These are phyloP conservation scores for Pseudochirops corinnae DNA, from an alignment of 2,797 vertebrate genomes.

Conservation along the genomic window DNA sequence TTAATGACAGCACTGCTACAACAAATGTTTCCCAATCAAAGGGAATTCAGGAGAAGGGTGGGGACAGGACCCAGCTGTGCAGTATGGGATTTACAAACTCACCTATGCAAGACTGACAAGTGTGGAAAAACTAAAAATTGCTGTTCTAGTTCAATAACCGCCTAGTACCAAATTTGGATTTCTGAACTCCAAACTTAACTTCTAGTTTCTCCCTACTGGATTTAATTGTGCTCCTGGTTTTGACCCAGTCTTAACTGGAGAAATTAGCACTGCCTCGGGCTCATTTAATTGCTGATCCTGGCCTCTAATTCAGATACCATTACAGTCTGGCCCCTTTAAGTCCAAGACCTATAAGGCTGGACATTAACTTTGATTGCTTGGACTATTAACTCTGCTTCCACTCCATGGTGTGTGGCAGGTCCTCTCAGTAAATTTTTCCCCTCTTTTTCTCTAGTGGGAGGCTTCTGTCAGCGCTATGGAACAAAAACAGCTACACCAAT, in stretches of 20 bases:
- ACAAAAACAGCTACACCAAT: neutral
- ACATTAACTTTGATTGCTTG: neutral
- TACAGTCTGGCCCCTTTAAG: neutral
- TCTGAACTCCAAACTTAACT: neutral
- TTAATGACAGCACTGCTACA: neutral
- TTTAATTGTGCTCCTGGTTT: neutral
- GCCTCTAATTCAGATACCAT: neutral
- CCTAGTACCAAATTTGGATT: neutral
- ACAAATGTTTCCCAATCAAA: neutral
- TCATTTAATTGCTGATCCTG: neutral
- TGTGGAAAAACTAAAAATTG: neutral
- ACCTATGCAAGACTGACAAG: neutral
- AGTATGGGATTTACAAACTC: neutral
- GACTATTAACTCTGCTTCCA: neutral
- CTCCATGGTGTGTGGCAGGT: neutral
- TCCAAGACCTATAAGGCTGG: neutral
- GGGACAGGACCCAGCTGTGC: too few relatives aligned
- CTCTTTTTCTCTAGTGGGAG: neutral
- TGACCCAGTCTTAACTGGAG: neutral
- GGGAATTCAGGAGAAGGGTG: neutral
- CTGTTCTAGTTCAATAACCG: neutral
- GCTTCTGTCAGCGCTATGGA: neutral
- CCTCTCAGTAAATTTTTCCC: neutral
- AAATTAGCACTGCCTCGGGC: neutral
- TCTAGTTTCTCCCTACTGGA: neutral